Percentiles rank a stretch among this genome's conserved stretches.
These are phyloP conservation scores for Athrips mouffetella DNA, from an alignment of 2,888 invertebrate genomes.

Conservation along the genomic window DNA sequence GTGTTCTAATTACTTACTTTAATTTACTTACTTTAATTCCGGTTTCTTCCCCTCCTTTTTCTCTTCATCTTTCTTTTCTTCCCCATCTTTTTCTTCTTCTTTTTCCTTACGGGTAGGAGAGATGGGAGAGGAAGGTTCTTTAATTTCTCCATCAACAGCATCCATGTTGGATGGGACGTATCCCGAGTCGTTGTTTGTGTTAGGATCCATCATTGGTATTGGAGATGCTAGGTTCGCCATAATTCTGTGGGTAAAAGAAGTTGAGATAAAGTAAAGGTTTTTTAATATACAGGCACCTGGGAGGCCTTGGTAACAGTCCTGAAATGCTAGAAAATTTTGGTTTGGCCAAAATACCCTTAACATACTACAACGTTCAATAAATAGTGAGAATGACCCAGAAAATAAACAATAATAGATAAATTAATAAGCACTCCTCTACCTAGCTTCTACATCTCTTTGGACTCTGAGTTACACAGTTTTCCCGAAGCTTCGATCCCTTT, in stretches of 20 bases:
- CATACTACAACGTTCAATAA: too few species aligned
- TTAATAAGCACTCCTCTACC: too few species aligned
- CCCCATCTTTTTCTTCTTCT: constrained; percentile 33
- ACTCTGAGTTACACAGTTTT: too few species aligned
- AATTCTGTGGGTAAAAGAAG: constrained; percentile 42
- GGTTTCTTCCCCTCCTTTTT: constrained; percentile 54
- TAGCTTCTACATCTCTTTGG: too few species aligned
- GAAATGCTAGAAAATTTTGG: too few species aligned
- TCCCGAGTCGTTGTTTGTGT: constrained; percentile 91
- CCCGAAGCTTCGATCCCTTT: too few species aligned
- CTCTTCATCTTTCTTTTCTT: constrained; percentile 30
- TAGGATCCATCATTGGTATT: constrained; percentile 83
- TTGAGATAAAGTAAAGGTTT: neutral
- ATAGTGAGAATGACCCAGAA: too few species aligned
- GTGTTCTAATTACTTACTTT: too few species aligned
- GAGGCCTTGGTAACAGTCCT: neutral
- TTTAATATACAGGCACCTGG: neutral
- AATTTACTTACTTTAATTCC: constrained; percentile 56
- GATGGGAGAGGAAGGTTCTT: constrained; percentile 79
- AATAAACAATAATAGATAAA: too few species aligned
- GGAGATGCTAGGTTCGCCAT: constrained; percentile 76
- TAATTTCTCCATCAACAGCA: constrained; percentile 53
- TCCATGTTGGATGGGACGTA: constrained; percentile 84
- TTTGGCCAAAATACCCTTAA: too few species aligned
- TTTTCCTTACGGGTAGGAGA: constrained; percentile 50